A percentile compares a stretch with the other conserved stretches of the same genome.
These are phyloP conservation scores for Myocastor coypus DNA, from an alignment of 2,113 vertebrate species.

Conservation along the genomic window DNA sequence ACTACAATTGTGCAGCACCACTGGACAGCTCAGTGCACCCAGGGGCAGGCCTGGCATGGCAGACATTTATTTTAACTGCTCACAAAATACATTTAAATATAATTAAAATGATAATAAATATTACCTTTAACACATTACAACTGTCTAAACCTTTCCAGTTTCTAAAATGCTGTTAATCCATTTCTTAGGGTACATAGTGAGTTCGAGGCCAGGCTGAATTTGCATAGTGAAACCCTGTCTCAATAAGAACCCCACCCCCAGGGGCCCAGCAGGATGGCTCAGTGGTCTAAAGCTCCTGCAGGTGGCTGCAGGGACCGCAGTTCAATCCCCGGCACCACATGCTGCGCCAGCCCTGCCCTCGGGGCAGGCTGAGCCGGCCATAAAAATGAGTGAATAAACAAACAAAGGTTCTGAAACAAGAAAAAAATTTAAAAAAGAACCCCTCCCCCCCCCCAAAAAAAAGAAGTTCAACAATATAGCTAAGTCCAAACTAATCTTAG, in stretches of 20 bases:
- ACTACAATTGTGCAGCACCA: too few species aligned
- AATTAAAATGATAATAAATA: constrained; percentile 42
- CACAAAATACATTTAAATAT: constrained; percentile 5
- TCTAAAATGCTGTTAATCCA: constrained; percentile 42
- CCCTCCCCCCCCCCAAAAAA: not conserved
- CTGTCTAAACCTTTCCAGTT: constrained; percentile 24
- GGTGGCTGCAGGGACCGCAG: too few species aligned
- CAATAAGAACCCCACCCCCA: not conserved
- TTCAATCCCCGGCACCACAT: too few species aligned
- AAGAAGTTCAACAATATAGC: not conserved
- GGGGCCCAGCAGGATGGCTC: too few species aligned
- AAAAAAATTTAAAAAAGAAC: too few species aligned
- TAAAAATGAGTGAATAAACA: too few species aligned
- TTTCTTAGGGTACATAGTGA: not conserved
- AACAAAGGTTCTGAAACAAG: too few species aligned
- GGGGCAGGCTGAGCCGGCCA: too few species aligned
- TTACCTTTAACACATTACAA: not conserved
- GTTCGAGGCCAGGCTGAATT: not conserved
- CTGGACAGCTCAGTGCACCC: too few species aligned
- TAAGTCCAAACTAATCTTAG: not conserved
- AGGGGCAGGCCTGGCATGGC: not conserved
- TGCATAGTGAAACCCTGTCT: not conserved
- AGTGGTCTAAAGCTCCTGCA: too few species aligned
- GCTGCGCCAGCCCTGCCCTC: too few species aligned
- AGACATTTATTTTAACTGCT: constrained; percentile 37